A percentile compares a stretch with the other conserved stretches of the same genome.
Conservation (phyloP, 2,888 invertebrate species). For the Tolmerus cingulatus region DNA sequence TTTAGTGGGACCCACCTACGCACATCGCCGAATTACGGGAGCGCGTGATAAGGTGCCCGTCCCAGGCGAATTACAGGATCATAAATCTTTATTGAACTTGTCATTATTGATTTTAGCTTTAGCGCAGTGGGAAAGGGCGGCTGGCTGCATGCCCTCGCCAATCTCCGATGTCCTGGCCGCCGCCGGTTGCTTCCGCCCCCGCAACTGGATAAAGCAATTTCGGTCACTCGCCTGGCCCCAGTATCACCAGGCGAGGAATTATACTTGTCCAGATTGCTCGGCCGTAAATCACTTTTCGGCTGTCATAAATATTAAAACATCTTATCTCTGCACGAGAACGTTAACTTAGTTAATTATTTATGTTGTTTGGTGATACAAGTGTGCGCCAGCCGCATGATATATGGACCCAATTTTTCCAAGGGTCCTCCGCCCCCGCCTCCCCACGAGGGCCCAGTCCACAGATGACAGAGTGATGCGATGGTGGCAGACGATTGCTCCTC, state of each 20-base stretch:
- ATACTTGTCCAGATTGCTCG: constrained; percentile 56
- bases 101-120: constrained; percentile 62
- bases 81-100: constrained; percentile 63
- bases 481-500: not conserved
- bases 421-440: not conserved
- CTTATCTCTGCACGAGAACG: constrained; percentile 56
- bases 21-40: not conserved
- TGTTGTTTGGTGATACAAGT: constrained; percentile 53
- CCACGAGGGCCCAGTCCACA: not conserved
- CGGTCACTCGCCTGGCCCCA: constrained; percentile 46
- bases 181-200: constrained; percentile 38
- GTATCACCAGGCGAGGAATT: constrained; percentile 55
- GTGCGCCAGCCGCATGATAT: constrained; percentile 25
- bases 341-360: constrained; percentile 63
- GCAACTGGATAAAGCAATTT: constrained; percentile 50
- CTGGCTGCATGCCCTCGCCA: constrained; percentile 36
- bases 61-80: constrained; percentile 50
- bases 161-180: constrained; percentile 38
- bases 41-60: constrained; percentile 44
- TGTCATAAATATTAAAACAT: constrained; percentile 65
- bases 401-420: constrained; percentile 35
- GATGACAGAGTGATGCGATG: constrained; percentile 7
- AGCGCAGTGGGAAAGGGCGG: constrained; percentile 49
- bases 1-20: constrained; percentile 6
- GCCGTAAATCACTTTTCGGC: constrained; percentile 56